Conservation (phyloP, 2,888 invertebrate genomes). For the Calephelis perditalis region DNA sequence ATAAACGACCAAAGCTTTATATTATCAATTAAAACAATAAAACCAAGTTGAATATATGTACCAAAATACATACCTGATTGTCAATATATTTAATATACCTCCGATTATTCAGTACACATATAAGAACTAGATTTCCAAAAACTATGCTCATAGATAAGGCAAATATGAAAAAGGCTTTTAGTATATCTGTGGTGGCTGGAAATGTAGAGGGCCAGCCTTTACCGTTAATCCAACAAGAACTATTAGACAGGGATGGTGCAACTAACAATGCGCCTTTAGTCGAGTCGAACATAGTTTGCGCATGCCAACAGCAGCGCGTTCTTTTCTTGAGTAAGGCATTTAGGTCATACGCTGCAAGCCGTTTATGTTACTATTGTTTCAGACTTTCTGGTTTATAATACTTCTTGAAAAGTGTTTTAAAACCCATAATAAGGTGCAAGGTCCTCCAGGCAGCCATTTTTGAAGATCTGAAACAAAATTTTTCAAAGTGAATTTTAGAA, state of each 20-base stretch:
- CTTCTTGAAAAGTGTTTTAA: background rate
- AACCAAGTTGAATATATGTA: background rate
- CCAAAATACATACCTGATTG: constrained; percentile 82
- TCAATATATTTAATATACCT: constrained; percentile 91
- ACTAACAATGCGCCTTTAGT: constrained; percentile 84
- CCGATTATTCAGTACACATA: constrained; percentile 90
- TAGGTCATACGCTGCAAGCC: constrained; percentile 44
- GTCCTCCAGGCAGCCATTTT: background rate
- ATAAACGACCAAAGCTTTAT: too few relatives aligned
- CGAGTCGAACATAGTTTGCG: constrained; percentile 80
- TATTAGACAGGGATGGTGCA: constrained; percentile 89
- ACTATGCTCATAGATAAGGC: constrained; percentile 87
- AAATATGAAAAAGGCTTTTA: constrained; percentile 87
- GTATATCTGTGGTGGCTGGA: constrained; percentile 83
- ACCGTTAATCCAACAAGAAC: constrained; percentile 86
- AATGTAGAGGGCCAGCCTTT: constrained; percentile 81
- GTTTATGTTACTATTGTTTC: constrained; percentile 16
- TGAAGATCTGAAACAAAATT: background rate
- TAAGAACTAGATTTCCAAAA: constrained; percentile 87
- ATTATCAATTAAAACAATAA: background rate
- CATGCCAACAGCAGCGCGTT: constrained; percentile 63
- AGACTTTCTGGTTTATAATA: constrained; percentile 7
- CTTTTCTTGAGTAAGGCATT: constrained; percentile 69
- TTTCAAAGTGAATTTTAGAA: too few relatives aligned
- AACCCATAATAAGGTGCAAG: background rate